These are phyloP conservation scores for Onychomys arenicola DNA, from an alignment of 2,797 vertebrate genomes.

Conservation along the genomic window DNA sequence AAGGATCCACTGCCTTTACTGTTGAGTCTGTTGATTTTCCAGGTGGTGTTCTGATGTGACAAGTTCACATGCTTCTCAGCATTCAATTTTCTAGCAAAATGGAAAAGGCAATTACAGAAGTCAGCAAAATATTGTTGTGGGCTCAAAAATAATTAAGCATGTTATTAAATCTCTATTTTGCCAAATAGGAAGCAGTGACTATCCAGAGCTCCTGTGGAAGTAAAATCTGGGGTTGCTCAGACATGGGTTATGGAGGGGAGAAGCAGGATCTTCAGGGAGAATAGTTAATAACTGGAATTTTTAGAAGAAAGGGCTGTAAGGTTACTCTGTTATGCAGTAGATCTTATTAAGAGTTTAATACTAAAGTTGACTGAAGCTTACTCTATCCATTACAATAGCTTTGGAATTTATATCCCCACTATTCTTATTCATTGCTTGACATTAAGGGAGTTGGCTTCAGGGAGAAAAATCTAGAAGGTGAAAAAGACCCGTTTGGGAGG, in stretches of 20 bases:
- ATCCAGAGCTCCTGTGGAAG: background rate
- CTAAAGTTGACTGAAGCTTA: constrained; percentile 70
- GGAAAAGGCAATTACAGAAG: constrained; percentile 76
- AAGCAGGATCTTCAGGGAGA: background rate
- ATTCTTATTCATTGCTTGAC: constrained; percentile 70
- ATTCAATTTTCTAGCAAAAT: constrained; percentile 76
- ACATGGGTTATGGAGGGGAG: fast-evolving
- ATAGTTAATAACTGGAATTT: constrained; percentile 35
- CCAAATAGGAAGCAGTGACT: background rate
- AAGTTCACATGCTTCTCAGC: constrained; percentile 64
- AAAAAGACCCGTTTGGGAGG: constrained; percentile 58
- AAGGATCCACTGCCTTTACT: background rate
- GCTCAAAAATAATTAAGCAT: constrained; percentile 79
- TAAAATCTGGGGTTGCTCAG: background rate
- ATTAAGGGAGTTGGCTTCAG: constrained; percentile 73
- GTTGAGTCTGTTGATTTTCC: constrained; percentile 63
- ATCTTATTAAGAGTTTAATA: constrained; percentile 45
- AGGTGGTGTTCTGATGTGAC: constrained; percentile 49
- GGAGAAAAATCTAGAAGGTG: constrained; percentile 56
- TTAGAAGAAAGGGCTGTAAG: constrained; percentile 29
- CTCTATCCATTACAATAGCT: constrained; percentile 62
- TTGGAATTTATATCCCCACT: constrained; percentile 66
- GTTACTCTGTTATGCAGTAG: background rate
- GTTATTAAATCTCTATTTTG: constrained; percentile 73
- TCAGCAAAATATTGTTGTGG: constrained; percentile 74